phyloP scores from a whole-genome alignment of 2,113 vertebrate species.

The Tichodroma muraria region DNA sequence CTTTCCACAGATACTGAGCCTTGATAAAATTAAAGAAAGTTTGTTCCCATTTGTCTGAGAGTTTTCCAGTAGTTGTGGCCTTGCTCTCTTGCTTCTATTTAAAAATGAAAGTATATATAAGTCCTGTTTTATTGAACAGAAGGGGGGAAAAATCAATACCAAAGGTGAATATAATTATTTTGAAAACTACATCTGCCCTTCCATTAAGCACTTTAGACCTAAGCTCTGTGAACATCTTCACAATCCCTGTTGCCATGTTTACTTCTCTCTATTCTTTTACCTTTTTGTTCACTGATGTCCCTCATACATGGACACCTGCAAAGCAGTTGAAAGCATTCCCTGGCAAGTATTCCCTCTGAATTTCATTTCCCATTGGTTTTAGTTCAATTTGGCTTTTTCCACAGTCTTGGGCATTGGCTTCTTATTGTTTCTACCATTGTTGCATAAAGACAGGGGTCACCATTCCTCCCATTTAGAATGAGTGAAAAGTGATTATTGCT shows the following conservation, averaged over 20 bases:
- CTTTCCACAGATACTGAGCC: background rate
- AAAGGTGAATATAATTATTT: background rate
- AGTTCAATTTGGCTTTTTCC: background rate
- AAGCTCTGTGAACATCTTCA: background rate
- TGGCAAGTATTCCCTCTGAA: background rate
- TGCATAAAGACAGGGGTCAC: background rate
- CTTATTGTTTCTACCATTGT: background rate
- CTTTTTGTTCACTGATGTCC: background rate
- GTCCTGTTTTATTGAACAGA: background rate
- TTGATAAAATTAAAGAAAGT: background rate
- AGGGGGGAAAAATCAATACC: rapidly evolving
- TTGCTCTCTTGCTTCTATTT: background rate
- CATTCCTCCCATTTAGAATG: background rate
- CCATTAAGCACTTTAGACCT: background rate
- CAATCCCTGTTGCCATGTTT: background rate
- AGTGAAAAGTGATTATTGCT: background rate
- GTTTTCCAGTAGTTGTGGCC: background rate
- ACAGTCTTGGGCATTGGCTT: background rate
- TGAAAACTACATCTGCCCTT: background rate
- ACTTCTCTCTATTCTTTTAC: background rate
- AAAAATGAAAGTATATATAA: background rate
- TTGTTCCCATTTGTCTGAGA: background rate
- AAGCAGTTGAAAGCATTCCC: background rate
- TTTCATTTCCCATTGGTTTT: background rate
- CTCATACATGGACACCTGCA: background rate